These are phyloP conservation scores for Erinaceus europaeus DNA, from an alignment of 2,113 vertebrate genomes.

Conservation along the genomic window DNA sequence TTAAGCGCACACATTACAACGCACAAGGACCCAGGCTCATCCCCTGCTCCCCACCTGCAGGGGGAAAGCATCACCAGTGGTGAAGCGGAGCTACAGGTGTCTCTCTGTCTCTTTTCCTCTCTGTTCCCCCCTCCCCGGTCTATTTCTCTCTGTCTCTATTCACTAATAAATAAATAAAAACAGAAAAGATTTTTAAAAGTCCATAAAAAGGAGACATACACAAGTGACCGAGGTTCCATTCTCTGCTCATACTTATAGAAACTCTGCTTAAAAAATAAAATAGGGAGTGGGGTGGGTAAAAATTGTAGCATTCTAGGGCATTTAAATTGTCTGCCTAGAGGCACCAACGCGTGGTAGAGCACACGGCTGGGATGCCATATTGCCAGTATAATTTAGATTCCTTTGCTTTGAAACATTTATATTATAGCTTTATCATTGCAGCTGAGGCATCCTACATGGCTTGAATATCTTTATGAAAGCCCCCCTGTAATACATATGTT, in stretches of 20 bases:
- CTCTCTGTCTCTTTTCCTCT: no score
- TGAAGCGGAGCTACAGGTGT: no score
- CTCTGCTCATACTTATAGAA: not conserved
- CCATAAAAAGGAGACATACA: not conserved
- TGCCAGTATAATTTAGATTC: conserved; percentile 23
- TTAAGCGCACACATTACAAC: no score
- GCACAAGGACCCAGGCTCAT: no score
- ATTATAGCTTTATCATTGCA: conserved; percentile 5
- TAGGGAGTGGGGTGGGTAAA: not conserved
- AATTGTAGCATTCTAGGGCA: not conserved
- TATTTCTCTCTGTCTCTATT: no score
- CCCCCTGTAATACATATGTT: conserved; percentile 41
- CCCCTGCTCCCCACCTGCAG: no score
- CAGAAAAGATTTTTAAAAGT: not conserved
- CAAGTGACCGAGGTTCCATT: not conserved
- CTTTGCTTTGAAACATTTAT: conserved; percentile 31
- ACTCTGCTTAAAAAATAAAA: conserved; percentile 29
- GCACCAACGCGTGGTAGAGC: not conserved
- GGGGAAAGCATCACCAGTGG: no score
- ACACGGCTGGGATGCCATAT: not conserved
- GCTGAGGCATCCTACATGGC: not conserved
- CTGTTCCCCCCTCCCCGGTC: no score
- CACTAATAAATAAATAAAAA: no score
- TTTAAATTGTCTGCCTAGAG: not conserved
- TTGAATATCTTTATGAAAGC: conserved; percentile 48